Evolutionary conservation across 2,113 vertebrate genomes (phyloP).

Genomic region (Anoura caudifer): DNA sequence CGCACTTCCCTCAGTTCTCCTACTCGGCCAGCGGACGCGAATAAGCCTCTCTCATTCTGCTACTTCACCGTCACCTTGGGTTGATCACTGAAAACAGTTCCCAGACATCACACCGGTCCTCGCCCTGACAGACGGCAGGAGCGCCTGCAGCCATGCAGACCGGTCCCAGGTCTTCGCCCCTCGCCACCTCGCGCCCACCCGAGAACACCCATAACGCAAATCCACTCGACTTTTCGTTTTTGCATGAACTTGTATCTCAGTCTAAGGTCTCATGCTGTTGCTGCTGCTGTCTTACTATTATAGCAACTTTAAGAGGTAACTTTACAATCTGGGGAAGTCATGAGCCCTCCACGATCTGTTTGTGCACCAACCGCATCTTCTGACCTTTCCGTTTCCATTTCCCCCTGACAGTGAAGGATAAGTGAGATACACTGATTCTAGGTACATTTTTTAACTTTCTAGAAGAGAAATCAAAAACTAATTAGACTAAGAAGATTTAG

Average conservation of each 20-base stretch:
- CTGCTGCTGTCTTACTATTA: slow-evolving; percentile 80
- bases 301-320: slow-evolving; percentile 80
- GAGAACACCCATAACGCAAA: slow-evolving; percentile 46
- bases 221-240: slow-evolving; percentile 74
- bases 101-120: slow-evolving; percentile 82
- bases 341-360: slow-evolving; percentile 68
- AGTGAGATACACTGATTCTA: slow-evolving; percentile 71
- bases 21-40: slow-evolving; percentile 98
- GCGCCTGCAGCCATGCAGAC: slow-evolving; percentile 80
- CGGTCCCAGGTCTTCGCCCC: slow-evolving; percentile 70
- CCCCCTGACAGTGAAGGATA: slow-evolving; percentile 76
- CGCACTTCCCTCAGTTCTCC: slow-evolving; percentile 99
- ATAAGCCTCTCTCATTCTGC: slow-evolving; percentile 82
- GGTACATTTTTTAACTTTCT: slow-evolving; percentile 76
- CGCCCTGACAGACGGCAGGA: slow-evolving; percentile 76
- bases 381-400: slow-evolving; percentile 42
- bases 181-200: slow-evolving; percentile 61
- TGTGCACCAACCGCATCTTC: slow-evolving; percentile 74
- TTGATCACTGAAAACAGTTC: slow-evolving; percentile 85
- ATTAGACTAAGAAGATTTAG: slow-evolving; percentile 76
- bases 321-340: slow-evolving; percentile 76
- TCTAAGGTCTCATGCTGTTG: slow-evolving; percentile 81
- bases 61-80: slow-evolving; percentile 82
- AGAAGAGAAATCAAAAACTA: slow-evolving; percentile 78
- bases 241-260: slow-evolving; percentile 84